Evolutionary conservation across 2,113 vertebrate species (phyloP).

Genomic region (Rynchops niger): DNA sequence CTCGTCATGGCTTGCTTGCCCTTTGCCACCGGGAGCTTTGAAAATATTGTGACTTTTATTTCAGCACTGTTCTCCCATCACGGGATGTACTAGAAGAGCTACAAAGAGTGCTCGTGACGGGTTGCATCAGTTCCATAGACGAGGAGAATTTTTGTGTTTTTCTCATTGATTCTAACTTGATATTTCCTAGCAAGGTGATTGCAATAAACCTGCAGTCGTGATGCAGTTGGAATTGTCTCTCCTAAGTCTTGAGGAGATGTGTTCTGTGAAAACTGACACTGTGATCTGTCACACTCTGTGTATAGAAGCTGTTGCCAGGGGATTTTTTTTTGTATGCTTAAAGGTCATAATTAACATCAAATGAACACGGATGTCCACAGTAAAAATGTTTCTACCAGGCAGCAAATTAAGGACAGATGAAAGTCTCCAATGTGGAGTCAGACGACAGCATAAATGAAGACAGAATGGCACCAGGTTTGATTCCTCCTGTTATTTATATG

Average conservation of each 20-base stretch:
- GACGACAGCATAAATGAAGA: not conserved
- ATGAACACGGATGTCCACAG: not conserved
- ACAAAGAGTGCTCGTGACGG: fast-evolving
- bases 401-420: not conserved
- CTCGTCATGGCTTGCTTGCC: fast-evolving
- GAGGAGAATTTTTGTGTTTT: not conserved
- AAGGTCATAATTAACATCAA: slow-evolving; percentile 36
- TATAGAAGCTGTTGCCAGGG: not conserved
- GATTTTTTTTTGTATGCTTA: not conserved
- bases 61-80: fast-evolving
- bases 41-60: not conserved
- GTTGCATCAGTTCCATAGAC: not conserved
- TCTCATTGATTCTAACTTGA: not conserved
- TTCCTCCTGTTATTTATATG: not conserved
- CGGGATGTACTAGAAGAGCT: not conserved
- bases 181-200: not conserved
- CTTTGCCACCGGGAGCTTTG: not conserved
- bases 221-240: not conserved
- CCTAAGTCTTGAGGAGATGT: not conserved
- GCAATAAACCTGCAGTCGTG: not conserved
- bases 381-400: not conserved
- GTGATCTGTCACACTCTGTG: not conserved
- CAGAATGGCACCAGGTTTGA: not conserved
- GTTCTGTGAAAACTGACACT: not conserved
- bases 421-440: not conserved